phyloP scores from a whole-genome alignment of 2,113 vertebrate species.

The Datnioides undecimradiatus region DNA sequence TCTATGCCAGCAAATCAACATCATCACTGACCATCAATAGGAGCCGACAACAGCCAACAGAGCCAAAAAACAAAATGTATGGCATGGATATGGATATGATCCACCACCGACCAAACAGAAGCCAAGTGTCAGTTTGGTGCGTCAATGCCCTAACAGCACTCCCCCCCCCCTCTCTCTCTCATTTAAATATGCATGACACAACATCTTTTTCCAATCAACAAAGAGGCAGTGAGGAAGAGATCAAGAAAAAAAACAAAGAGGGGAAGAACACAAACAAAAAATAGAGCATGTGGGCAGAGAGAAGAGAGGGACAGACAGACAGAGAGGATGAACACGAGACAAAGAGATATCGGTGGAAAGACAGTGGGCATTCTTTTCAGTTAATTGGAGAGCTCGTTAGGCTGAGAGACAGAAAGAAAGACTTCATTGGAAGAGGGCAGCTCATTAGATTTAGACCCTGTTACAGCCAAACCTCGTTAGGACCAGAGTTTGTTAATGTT shows the following conservation, averaged over 20 bases:
- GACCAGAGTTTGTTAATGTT: constrained; percentile 34
- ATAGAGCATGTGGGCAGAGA: not conserved
- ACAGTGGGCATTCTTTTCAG: constrained; percentile 56
- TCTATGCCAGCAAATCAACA: not conserved
- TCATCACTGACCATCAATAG: not conserved
- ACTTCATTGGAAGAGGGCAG: constrained; percentile 32
- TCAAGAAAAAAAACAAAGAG: constrained; percentile 35
- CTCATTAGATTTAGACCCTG: constrained; percentile 60
- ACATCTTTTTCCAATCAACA: constrained; percentile 56
- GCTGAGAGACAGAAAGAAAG: constrained; percentile 54
- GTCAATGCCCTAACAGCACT: constrained; percentile 22
- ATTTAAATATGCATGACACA: constrained; percentile 60
- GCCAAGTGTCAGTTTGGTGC: constrained; percentile 32
- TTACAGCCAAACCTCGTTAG: constrained; percentile 56
- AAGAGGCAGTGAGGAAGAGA: not conserved
- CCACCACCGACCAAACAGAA: not conserved
- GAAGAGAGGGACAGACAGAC: constrained; percentile 13
- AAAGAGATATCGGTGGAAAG: constrained; percentile 26
- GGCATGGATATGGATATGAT: not conserved
- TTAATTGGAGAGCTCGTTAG: constrained; percentile 75
- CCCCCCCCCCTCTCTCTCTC: constrained; percentile 4
- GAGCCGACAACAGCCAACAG: not conserved
- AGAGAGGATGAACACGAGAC: constrained; percentile 12
- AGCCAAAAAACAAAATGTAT: not conserved
- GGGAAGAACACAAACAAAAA: constrained; percentile 15